These are phyloP conservation scores for Sinocyclocheilus anophthalmus DNA, from an alignment of 2,113 vertebrate genomes.

Conservation along the genomic window DNA sequence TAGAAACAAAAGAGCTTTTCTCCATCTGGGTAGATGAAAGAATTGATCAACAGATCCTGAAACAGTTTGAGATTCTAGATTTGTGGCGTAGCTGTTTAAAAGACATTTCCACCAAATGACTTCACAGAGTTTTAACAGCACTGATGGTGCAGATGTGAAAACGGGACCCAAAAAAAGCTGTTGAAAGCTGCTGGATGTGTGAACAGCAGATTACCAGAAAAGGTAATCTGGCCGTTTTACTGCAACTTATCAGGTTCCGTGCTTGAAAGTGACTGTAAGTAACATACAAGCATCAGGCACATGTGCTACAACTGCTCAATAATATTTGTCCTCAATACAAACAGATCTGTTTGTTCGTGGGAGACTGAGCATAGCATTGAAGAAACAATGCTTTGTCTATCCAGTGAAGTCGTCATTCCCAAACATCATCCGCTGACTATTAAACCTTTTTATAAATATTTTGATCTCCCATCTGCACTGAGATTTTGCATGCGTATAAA, in stretches of 20 bases:
- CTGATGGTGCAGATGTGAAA: not conserved
- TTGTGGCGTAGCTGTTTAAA: not conserved
- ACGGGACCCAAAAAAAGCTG: not conserved
- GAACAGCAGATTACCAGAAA: slow-evolving; percentile 4
- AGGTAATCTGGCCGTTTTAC: not conserved
- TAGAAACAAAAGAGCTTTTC: not conserved
- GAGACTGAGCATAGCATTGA: not conserved
- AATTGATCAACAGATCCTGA: not conserved
- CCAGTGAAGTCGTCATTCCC: not conserved
- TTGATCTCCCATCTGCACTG: not conserved
- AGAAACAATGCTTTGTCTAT: slow-evolving; percentile 12
- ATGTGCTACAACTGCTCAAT: not conserved
- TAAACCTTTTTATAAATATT: slow-evolving; percentile 8
- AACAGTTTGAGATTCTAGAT: not conserved
- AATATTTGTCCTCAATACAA: not conserved
- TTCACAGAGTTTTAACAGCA: not conserved
- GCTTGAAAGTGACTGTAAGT: not conserved
- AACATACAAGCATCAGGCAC: not conserved
- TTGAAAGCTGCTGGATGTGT: not conserved
- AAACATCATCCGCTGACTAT: not conserved
- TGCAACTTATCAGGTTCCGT: not conserved
- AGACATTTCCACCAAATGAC: not conserved
- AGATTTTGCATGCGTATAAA: not conserved
- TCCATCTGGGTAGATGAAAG: not conserved
- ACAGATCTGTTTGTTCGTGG: not conserved